Evolutionary conservation across 2,797 vertebrate genomes (phyloP).

Genomic region (Falco concolor): DNA sequence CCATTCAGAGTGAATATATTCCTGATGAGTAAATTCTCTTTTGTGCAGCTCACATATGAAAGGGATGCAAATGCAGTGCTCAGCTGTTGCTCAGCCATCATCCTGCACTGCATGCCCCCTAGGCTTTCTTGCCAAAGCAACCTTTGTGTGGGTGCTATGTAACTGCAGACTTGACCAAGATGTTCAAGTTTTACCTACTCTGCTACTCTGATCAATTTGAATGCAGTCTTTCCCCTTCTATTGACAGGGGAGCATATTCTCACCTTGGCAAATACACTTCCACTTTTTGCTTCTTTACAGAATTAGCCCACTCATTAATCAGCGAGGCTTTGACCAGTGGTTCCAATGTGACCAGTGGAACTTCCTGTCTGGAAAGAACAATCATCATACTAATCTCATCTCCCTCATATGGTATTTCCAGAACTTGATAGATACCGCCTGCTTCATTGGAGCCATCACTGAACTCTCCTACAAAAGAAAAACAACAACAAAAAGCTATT

Average conservation of each 20-base stretch:
- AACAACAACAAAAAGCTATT: not conserved
- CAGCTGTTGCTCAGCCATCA: not conserved
- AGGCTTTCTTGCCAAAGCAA: not conserved
- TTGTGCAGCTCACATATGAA: not conserved
- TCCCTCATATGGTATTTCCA: slow-evolving; percentile 95
- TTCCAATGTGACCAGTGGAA: slow-evolving; percentile 89
- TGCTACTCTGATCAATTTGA: not conserved
- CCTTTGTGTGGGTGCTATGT: not conserved
- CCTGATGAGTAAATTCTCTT: not conserved
- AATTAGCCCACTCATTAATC: slow-evolving; percentile 94
- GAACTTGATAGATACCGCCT: slow-evolving; percentile 94
- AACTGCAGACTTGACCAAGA: not conserved
- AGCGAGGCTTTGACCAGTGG: slow-evolving; percentile 88
- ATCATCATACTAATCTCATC: slow-evolving; percentile 96
- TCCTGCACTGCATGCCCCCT: not conserved
- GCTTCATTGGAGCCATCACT: slow-evolving; percentile 96
- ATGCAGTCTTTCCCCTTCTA: not conserved
- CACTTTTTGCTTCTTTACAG: slow-evolving; percentile 95
- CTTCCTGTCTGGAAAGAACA: slow-evolving; percentile 91
- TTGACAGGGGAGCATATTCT: not conserved
- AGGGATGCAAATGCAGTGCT: not conserved
- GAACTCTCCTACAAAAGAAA: slow-evolving; percentile 85
- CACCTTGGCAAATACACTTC: slow-evolving; percentile 95
- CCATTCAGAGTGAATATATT: not conserved
- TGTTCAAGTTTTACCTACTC: not conserved